Evolutionary conservation across 2,888 invertebrate genomes (phyloP), one percentile per base, ranked within the genome.

Genomic region (Masnerella sp.): DNA sequence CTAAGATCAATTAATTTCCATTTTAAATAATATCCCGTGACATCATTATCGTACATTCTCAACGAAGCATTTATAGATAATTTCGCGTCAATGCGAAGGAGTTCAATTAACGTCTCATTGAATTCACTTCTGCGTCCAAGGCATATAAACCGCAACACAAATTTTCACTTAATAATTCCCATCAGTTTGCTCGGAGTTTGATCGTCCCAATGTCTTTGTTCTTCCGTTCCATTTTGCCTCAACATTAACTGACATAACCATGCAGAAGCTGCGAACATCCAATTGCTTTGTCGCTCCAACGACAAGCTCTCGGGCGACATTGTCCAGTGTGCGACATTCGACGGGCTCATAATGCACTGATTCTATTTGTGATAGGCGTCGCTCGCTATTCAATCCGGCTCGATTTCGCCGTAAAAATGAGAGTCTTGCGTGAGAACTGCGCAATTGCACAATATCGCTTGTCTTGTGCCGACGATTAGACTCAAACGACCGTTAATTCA

Each of bases 291-390:
- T 49, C 34, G 22, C 20, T 25, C 17, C 12, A 25, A 28, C 17
- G 43, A 12, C 30, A 49, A 28, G 61, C 61, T 49, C 20, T 20
- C 20, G 30, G 14, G 36, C 9, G 25, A 59, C 30, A 59, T 18
- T 59, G 47, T 47, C 59, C 59, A 12, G 28, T 42, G 8, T 20
- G 22, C 28, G 40, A 61, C 61, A 49, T 49, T 61, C 49, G 40
- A 30, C n/a, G 12, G 15, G 15, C 7, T 49, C 22, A 61, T 40
- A 61, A 61, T 49, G 22, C 32, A 1, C 15, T 20, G 32, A 61
- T 49, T 1, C 30, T 40, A 40, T 58, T 22, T 58, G 22, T 18
- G 25, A 25, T 15, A 5, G 15, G 9, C 45, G 14, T 17, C 2
- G 11, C 14, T 1, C 11, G 34, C 17, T 17, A 38, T 17, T 11